Percentiles rank a stretch among this genome's conserved stretches.
Conservation (phyloP, 1,140 invertebrate species). For the Eumaeus atala region DNA sequence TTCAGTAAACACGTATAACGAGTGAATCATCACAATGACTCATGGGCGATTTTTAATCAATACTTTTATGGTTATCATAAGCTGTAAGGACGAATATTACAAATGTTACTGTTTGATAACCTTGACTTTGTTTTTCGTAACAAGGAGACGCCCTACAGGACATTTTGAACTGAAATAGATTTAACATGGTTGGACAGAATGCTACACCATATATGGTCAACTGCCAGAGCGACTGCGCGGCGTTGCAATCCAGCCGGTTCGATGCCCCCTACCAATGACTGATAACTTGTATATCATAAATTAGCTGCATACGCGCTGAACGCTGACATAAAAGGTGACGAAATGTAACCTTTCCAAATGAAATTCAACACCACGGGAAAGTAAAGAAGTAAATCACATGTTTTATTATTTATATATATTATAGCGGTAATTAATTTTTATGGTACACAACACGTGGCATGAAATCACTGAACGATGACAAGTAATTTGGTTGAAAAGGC, state of each 20-base stretch:
- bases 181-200: constrained; percentile 43
- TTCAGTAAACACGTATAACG: constrained; percentile 7
- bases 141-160: constrained; percentile 17
- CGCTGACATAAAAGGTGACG: constrained; percentile 61
- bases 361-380: constrained; percentile 59
- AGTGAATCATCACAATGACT: constrained; percentile 18
- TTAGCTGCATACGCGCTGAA: constrained; percentile 16
- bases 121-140: constrained; percentile 7
- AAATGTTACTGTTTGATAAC: background rate
- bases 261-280: constrained; percentile 50
- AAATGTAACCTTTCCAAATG: constrained; percentile 59
- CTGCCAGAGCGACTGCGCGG: constrained; percentile 61
- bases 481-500: constrained; percentile 63
- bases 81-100: background rate
- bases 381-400: constrained; percentile 5
- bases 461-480: constrained; percentile 70
- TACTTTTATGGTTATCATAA: background rate
- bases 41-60: constrained; percentile 3
- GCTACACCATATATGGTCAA: constrained; percentile 69
- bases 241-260: constrained; percentile 53
- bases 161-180: constrained; percentile 51
- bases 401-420: background rate
- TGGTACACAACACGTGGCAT: constrained; percentile 67
- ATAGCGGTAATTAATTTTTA: background rate
- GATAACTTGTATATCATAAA: constrained; percentile 37